Percentiles rank a stretch among this genome's conserved stretches.
Conservation (phyloP, 1,140 invertebrate species). For the Aporrectodea caliginosa region DNA sequence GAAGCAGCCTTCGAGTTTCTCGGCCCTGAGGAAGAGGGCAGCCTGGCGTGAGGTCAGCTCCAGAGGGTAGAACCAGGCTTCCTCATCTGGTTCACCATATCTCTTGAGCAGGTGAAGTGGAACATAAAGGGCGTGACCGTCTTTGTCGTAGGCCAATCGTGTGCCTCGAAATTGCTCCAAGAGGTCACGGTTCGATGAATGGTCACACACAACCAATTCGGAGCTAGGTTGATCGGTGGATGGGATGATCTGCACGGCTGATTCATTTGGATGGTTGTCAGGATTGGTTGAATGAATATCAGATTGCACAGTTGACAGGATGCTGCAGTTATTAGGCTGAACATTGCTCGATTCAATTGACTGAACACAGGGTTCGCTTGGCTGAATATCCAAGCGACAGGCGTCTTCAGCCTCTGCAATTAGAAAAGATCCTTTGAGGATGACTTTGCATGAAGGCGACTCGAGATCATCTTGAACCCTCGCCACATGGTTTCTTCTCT, state of each 20-base stretch:
- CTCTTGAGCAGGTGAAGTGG: slow-evolving; percentile 19
- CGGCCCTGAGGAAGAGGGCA: slow-evolving; percentile 19
- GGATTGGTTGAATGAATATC: too few relatives aligned
- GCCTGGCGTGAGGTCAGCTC: slow-evolving; percentile 19
- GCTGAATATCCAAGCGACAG: background rate
- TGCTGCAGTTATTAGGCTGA: too few relatives aligned
- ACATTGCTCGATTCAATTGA: too few relatives aligned
- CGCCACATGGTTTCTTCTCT: background rate
- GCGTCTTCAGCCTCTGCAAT: background rate
- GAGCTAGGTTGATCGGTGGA: slow-evolving; percentile 13
- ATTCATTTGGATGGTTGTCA: too few relatives aligned
- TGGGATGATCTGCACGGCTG: background rate
- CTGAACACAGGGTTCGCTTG: background rate
- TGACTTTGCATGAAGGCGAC: background rate
- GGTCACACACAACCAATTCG: background rate
- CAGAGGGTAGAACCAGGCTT: slow-evolving; percentile 30
- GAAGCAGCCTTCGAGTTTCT: slow-evolving; percentile 28
- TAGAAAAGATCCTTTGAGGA: background rate
- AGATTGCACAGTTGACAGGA: too few relatives aligned
- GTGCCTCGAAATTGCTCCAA: slow-evolving; percentile 2
- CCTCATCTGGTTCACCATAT: slow-evolving; percentile 32
- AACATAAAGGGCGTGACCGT: slow-evolving; percentile 28
- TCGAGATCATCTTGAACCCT: background rate
- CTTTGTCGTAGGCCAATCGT: slow-evolving; percentile 23
- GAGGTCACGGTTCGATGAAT: slow-evolving; percentile 7